Base-by-base conservation (phyloP, 2,888 invertebrate genomes). In the Crocallis elinguaria region DNA sequence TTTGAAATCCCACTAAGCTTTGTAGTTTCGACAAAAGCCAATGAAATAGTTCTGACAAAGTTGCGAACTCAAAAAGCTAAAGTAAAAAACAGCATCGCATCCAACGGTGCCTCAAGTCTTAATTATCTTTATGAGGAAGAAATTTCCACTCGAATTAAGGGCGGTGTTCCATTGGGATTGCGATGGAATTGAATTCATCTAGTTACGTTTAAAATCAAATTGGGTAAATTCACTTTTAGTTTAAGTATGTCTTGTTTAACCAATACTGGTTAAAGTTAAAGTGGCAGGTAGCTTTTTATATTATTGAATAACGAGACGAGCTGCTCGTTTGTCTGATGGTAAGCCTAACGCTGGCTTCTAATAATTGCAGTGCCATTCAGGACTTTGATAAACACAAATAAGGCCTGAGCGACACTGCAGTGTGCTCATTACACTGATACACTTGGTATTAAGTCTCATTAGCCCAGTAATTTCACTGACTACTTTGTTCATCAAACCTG, bases 81-180 rank as follows among this genome's bases (percentile, higher is more conserved):
- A 25, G 25, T n/a, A 25, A 23, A 5, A 23, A 8, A 23, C 4
- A 11, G 27, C 16, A 11, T 16, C 27, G 25, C 16, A 25, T 25
- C 8, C 44, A 50, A 48, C 32, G 48, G 35, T 52, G 53, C 41
- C 49, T 16, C 43, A 32, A 23, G 42, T 12, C 11, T 30, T 58
- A 50, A 55, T 58, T 45, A 49, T 56, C 23, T 39, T 61, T 39
- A 44, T 45, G 35, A 43, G 36, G 32, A 49, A 59, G 57, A 45
- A 50, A 66, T 66, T 69, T 42, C 63, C 45, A 67, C 36, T 57
- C 42, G 42, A 51, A 69, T 64, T 60, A 56, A 63, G 49, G 57
- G 14, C 44, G 37, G 50, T 13, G 16, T 13, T 25, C 51, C 37
- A 38, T 30, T 21, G 41, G 49, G 57, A 57, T 42, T 42, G 57